Conservation (phyloP, 2,797 vertebrate genomes). For the Alectoris magna region DNA sequence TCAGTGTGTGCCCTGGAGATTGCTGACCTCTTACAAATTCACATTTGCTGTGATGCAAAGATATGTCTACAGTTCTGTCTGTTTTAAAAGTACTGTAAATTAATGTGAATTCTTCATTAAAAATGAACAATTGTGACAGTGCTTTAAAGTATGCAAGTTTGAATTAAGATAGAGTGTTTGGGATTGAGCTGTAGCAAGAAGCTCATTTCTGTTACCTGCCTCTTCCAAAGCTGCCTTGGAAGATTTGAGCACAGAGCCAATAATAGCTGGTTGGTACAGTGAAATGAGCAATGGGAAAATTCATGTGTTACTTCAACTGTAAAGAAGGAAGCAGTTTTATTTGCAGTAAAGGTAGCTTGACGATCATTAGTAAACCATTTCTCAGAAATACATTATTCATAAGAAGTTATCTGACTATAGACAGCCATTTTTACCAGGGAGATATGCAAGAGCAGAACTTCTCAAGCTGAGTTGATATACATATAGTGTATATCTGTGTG, state of each 20-base stretch:
- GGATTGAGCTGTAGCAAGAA: neutral
- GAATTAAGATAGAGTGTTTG: too few relatives aligned
- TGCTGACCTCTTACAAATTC: neutral
- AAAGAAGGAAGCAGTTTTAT: neutral
- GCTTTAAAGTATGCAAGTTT: neutral
- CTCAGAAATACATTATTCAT: neutral
- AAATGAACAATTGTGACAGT: neutral
- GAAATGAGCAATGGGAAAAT: neutral
- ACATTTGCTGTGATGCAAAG: neutral
- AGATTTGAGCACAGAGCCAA: neutral
- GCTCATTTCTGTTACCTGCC: neutral
- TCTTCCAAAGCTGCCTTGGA: neutral
- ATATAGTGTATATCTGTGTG: neutral
- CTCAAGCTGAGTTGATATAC: neutral
- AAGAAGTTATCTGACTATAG: neutral
- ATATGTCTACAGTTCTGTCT: neutral
- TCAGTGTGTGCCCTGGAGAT: neutral
- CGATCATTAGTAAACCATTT: neutral
- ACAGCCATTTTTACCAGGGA: neutral
- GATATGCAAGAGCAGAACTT: neutral
- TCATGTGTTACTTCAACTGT: neutral
- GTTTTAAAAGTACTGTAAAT: conserved; percentile 5
- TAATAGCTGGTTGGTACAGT: neutral
- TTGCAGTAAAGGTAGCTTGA: neutral
- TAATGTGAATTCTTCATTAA: neutral